Evolutionary conservation across 2,797 vertebrate genomes (phyloP).

Genomic region (Sparus aurata): DNA sequence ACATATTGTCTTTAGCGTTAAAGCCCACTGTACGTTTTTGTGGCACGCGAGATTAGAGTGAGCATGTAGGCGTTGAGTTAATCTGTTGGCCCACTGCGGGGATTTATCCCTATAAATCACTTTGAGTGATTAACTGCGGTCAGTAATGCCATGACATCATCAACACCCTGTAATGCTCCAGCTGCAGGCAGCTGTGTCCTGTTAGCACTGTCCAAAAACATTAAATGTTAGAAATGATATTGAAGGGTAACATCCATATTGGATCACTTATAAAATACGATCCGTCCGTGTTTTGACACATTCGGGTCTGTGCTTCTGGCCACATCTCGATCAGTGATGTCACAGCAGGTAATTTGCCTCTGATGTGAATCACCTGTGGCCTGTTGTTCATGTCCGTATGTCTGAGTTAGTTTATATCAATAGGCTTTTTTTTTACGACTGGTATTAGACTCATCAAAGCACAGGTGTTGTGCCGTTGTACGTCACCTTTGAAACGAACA

Average conservation of each 20-base stretch:
- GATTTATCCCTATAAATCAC: conserved; percentile 50
- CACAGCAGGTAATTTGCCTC: too few species aligned
- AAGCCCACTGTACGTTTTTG: conserved; percentile 34
- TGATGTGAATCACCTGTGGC: too few species aligned
- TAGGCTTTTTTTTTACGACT: too few species aligned
- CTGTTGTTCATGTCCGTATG: too few species aligned
- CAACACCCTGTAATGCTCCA: conserved; percentile 10
- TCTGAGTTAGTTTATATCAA: too few species aligned
- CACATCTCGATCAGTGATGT: too few species aligned
- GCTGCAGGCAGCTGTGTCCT: conserved; percentile 14
- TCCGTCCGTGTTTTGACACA: neutral
- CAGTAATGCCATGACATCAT: conserved; percentile 52
- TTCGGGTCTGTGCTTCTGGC: neutral
- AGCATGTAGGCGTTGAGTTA: conserved; percentile 45
- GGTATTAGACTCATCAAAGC: too few species aligned
- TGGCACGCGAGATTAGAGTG: conserved; percentile 40
- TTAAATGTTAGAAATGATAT: neutral
- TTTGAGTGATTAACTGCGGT: conserved; percentile 54
- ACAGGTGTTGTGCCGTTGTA: too few species aligned
- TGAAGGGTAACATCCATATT: neutral
- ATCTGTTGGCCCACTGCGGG: conserved; percentile 58
- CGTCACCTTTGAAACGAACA: too few species aligned
- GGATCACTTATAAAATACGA: neutral
- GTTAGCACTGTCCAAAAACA: conserved; percentile 7
- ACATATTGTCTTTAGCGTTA: conserved; percentile 39